Evolutionary conservation across 2,888 invertebrate genomes (phyloP), one percentile per base, ranked within the genome.

Genomic region (Drosophila planitibia): DNA sequence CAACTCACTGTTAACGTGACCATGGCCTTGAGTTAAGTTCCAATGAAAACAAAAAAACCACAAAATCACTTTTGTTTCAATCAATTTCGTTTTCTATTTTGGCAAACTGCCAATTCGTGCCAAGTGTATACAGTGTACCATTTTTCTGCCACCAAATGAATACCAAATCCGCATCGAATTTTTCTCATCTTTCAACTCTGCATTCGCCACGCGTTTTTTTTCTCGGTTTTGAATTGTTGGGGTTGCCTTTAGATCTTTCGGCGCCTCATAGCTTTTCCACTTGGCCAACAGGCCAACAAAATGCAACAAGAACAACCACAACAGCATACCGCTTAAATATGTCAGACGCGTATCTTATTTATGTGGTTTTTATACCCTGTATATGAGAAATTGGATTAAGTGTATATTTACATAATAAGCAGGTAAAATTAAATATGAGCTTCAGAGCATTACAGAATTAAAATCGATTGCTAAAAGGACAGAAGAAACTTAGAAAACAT

Each of bases 251-350:
- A 68, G 60, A 52, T 66, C 74, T 74, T 51, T 58, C 59, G 83
- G 83, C 83, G 79, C 79, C 83, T 72, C 76, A 78, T 78, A 80
- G 82, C 77, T 82, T 84, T 80, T 69, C 71, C 72, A 70, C 74
- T 74, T 70, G 71, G 70, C 68, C 72, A 64, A 19, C 70, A 52
- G 25, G 12, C 55, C 25, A 22, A 10, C 19, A 63, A 52, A 57
- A 41, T 62, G 52, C 59, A 54, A 55, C 59, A 59, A 49, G 55
- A 76, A 51, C 64, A 49, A 64, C 32, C 53, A 55, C 37, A 62
- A 44, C 65, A 70, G 25, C 25, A 63, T 54, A 57, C 39, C 66
- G 62, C 67, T 69, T 47, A 52, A 69, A 68, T 63, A 62, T 79
- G 75, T 71, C 51, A 49, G 61, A 49, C 33, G 61, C 33, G 60